phyloP scores from a whole-genome alignment of 1,140 invertebrate genomes.

The Heliconius hewitsoni region DNA sequence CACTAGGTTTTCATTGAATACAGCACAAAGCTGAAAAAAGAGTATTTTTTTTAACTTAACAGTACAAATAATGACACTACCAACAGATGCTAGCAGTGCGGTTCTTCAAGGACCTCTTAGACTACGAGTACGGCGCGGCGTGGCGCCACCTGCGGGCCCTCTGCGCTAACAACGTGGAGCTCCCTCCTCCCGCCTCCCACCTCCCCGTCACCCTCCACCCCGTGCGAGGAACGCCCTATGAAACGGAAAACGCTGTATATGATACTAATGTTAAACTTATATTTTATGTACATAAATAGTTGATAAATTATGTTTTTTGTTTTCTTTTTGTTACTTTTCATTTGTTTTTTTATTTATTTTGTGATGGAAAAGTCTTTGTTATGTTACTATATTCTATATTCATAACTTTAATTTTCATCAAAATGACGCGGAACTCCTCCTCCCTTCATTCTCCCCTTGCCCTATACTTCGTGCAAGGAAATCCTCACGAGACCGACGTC shows the following conservation, averaged over 20 bases:
- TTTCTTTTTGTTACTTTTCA: neutral
- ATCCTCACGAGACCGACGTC: too few relatives aligned
- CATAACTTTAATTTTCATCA: too few relatives aligned
- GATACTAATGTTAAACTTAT: slow-evolving; percentile 57
- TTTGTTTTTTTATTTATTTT: neutral
- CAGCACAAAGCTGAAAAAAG: too few relatives aligned
- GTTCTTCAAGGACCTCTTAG: slow-evolving; percentile 61
- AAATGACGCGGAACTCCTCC: too few relatives aligned
- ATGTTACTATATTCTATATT: too few relatives aligned
- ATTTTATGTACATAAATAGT: slow-evolving; percentile 47
- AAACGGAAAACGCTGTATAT: slow-evolving; percentile 43
- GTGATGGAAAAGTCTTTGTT: neutral
- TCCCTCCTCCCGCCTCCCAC: slow-evolving; percentile 38
- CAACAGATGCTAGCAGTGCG: slow-evolving; percentile 60
- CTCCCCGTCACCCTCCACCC: slow-evolving; percentile 28
- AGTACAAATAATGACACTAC: slow-evolving; percentile 6
- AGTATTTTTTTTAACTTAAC: too few relatives aligned
- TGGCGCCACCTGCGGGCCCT: slow-evolving; percentile 64
- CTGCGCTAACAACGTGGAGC: slow-evolving; percentile 46
- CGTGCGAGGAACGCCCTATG: slow-evolving; percentile 53
- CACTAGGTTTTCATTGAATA: too few relatives aligned
- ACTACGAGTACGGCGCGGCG: slow-evolving; percentile 58
- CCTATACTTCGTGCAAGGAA: too few relatives aligned
- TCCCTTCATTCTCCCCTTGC: too few relatives aligned
- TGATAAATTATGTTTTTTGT: neutral